A percentile compares a stretch with the other conserved stretches of the same genome.
Conservation (phyloP, 2,888 invertebrate species). For the Tetranychus piercei region DNA sequence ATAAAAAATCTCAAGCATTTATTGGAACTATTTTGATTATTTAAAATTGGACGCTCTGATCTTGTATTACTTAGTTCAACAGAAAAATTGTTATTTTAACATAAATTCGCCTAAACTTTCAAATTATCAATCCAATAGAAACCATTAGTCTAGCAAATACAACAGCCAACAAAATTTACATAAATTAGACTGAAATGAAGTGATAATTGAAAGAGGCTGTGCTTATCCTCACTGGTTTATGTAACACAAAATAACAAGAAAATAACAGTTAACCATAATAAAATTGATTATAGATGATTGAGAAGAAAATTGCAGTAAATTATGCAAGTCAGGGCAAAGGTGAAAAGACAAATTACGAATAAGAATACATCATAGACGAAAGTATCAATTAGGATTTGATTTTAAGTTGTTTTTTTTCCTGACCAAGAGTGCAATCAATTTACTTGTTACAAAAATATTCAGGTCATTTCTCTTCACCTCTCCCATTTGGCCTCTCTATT, state of each 20-base stretch:
- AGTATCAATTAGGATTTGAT: neutral
- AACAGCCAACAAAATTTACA: too few relatives aligned
- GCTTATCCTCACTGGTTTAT: too few relatives aligned
- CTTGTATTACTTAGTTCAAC: too few relatives aligned
- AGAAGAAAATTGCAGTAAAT: neutral
- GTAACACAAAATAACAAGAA: neutral
- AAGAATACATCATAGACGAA: neutral
- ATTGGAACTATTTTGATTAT: too few relatives aligned
- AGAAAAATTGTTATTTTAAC: too few relatives aligned
- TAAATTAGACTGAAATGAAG: too few relatives aligned
- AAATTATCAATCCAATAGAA: too few relatives aligned
- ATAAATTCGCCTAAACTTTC: too few relatives aligned
- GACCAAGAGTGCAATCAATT: neutral
- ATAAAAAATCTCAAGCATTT: too few relatives aligned
- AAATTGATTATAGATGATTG: conserved; percentile 1
- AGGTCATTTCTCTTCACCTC: neutral
- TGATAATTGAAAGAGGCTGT: too few relatives aligned
- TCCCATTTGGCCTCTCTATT: neutral
- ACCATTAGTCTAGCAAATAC: too few relatives aligned
- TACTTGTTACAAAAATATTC: neutral
- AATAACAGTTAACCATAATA: neutral
- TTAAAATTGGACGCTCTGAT: too few relatives aligned
- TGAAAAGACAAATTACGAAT: neutral
- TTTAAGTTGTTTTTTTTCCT: neutral
- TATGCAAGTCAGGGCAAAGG: neutral